These are phyloP conservation scores for Petrosia ficiformis DNA, from an alignment of 37 sponge, comb jelly and placozoan species.

Conservation along the genomic window DNA sequence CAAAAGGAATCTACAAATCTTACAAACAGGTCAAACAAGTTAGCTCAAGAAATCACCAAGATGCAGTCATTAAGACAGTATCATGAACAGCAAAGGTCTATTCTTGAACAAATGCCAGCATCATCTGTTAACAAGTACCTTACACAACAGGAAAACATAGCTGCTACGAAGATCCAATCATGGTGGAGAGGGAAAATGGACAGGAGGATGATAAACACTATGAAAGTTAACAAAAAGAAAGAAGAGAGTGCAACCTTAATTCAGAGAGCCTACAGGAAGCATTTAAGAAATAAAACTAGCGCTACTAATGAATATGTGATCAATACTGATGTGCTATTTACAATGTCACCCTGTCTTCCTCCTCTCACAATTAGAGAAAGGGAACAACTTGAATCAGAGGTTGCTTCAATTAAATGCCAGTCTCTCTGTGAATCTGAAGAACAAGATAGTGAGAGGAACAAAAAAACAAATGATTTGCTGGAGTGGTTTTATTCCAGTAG, in stretches of 20 bases:
- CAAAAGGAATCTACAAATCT: background rate
- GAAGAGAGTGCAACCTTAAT: constrained; percentile 24
- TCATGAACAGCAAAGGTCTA: constrained; percentile 48
- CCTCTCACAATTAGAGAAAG: too few relatives aligned
- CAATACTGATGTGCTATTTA: too few relatives aligned
- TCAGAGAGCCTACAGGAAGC: constrained; percentile 31
- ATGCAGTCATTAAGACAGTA: background rate
- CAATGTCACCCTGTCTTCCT: too few relatives aligned
- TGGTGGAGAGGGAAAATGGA: constrained; percentile 32
- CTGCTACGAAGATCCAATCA: constrained; percentile 50
- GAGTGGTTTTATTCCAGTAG: background rate
- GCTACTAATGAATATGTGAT: background rate
- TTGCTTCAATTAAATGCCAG: too few relatives aligned
- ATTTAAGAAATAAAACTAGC: constrained; percentile 5
- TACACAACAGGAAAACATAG: constrained; percentile 6
- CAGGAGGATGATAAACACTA: background rate
- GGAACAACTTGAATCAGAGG: too few relatives aligned
- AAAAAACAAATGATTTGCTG: too few relatives aligned
- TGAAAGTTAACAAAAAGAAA: background rate
- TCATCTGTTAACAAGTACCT: constrained; percentile 31
- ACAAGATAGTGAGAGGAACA: too few relatives aligned
- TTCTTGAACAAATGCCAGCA: constrained; percentile 56
- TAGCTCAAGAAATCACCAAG: background rate
- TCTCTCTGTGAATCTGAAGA: too few relatives aligned
- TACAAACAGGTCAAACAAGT: background rate